Conservation (phyloP, 2,113 vertebrate species). For the Hippocampus zosterae region DNA sequence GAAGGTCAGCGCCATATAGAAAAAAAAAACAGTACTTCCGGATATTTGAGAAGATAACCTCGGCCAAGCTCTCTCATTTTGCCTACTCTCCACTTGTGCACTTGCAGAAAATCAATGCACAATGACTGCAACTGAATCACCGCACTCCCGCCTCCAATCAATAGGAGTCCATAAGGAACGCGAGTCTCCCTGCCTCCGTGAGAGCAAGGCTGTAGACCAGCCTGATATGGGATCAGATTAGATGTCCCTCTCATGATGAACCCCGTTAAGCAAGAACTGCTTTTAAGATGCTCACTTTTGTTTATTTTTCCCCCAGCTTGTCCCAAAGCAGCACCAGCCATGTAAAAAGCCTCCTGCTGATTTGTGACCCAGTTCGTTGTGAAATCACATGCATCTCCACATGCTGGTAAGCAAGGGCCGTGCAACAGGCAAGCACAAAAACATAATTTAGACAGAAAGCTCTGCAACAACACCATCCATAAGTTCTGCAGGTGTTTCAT, state of each 20-base stretch:
- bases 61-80: slow-evolving; percentile 53
- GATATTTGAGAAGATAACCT: slow-evolving; percentile 77
- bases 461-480: background rate
- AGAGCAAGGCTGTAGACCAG: slow-evolving; percentile 35
- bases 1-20: slow-evolving; percentile 66
- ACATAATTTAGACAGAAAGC: slow-evolving; percentile 5
- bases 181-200: slow-evolving; percentile 51
- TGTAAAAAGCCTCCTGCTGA: slow-evolving; percentile 13
- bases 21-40: slow-evolving; percentile 58
- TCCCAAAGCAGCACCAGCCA: background rate
- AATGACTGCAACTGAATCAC: slow-evolving; percentile 71
- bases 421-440: background rate
- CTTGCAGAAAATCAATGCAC: slow-evolving; percentile 71
- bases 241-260: slow-evolving; percentile 42
- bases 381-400: slow-evolving; percentile 6
- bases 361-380: slow-evolving; percentile 34
- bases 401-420: background rate
- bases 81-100: slow-evolving; percentile 66
- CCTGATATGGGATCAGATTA: slow-evolving; percentile 54
- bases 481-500: slow-evolving; percentile 6
- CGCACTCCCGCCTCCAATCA: slow-evolving; percentile 51
- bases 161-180: slow-evolving; percentile 68
- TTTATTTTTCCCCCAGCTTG: background rate
- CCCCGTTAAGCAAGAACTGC: slow-evolving; percentile 34
- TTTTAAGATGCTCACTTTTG: slow-evolving; percentile 15